Percentiles rank a stretch among this genome's conserved stretches.
These are phyloP conservation scores for Nothocercus julius DNA, from an alignment of 2,113 vertebrate species.

Conservation along the genomic window DNA sequence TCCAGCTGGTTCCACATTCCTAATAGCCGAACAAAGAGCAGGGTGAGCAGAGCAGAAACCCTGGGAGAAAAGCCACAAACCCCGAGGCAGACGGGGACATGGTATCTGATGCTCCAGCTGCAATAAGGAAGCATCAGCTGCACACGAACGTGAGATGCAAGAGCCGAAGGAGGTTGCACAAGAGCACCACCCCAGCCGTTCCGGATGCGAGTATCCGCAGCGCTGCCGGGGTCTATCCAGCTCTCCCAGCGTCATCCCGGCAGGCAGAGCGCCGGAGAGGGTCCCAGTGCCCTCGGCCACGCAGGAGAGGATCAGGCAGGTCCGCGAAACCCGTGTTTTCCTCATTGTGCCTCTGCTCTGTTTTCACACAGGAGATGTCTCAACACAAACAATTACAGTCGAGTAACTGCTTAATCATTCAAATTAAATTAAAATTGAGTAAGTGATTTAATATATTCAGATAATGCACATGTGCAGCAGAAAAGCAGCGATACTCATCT, in stretches of 20 bases:
- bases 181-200: not conserved
- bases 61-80: no score
- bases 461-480: not conserved
- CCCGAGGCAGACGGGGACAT: no score
- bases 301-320: not conserved
- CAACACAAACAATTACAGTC: conserved; percentile 42
- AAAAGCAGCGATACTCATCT: not conserved
- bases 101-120: no score
- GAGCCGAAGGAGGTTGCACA: not conserved
- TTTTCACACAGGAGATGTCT: conserved; percentile 42
- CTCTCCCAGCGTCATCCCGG: rapidly evolving
- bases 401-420: conserved; percentile 57
- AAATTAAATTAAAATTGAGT: conserved; percentile 27
- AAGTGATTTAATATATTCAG: conserved; percentile 30
- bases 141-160: no score
- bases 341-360: conserved; percentile 17
- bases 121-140: no score
- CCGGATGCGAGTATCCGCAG: not conserved
- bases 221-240: not conserved
- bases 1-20: no score
- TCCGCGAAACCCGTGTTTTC: not conserved
- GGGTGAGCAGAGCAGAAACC: no score
- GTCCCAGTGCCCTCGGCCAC: not conserved
- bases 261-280: not conserved
- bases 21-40: no score